Percentiles rank a stretch among this genome's conserved stretches.
Evolutionary conservation across 2,888 invertebrate species (phyloP).

Genomic region (Nemapogon koenigi): DNA sequence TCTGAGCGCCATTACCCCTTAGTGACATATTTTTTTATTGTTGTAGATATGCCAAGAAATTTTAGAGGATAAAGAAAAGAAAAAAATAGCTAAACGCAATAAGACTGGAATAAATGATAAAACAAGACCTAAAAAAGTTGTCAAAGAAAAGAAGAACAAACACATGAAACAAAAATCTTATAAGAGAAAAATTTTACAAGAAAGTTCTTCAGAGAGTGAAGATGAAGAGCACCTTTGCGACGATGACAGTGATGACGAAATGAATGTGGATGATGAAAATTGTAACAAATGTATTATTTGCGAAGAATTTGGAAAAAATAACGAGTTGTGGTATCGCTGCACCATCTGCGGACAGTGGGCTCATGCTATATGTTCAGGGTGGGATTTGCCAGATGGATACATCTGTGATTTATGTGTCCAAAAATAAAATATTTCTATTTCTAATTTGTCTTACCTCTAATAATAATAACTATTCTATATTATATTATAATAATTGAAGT

Average conservation of each 20-base stretch:
- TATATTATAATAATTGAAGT: no score
- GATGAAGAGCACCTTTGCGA: constrained; percentile 16
- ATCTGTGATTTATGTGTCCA: constrained; percentile 21
- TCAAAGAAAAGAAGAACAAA: constrained; percentile 18
- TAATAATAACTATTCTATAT: no score
- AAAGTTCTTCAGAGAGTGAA: constrained; percentile 19
- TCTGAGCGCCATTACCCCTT: no score
- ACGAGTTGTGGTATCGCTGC: constrained; percentile 22
- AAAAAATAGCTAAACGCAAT: constrained; percentile 17
- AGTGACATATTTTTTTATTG: no score
- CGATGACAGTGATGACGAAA: constrained; percentile 16
- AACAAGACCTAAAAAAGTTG: constrained; percentile 18
- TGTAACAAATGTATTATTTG: constrained; percentile 21
- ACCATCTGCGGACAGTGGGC: constrained; percentile 22
- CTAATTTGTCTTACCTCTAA: no score
- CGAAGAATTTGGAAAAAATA: constrained; percentile 21
- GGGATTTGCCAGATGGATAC: constrained; percentile 21
- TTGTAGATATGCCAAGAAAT: no score
- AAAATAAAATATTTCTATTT: constrained; percentile 16
- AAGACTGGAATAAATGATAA: constrained; percentile 17
- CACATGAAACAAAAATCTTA: constrained; percentile 19
- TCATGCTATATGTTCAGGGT: constrained; percentile 22
- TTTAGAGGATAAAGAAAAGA: constrained; percentile 18
- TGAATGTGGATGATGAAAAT: no score
- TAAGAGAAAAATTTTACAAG: constrained; percentile 18